Base-by-base conservation (phyloP, 1,140 invertebrate species). In the Drosophila setifemur region DNA sequence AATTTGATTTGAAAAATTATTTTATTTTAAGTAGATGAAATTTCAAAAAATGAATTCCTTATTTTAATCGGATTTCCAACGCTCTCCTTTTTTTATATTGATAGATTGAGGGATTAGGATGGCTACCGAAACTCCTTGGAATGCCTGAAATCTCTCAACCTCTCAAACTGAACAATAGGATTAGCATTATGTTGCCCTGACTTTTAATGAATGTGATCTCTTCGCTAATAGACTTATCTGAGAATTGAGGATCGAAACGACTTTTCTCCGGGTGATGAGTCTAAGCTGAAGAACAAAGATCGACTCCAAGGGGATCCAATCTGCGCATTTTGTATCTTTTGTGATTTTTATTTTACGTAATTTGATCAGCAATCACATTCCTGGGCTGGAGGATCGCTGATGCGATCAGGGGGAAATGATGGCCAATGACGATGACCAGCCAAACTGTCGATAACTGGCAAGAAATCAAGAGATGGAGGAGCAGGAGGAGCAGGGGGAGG, bases 331-430 rank as follows among this genome's bases (percentile, higher is more conserved):
- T 18, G 9, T 40, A 7, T 12, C 4, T 39, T 9, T 39, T 23
- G 3, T 25, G 31, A 3, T 2, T 8, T 18, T 9, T 12, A 28
- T 16, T 16, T n/a, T 9, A 33, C 12, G 57, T 49, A 28, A 63
- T 31, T 64, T 29, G 25, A 48, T 63, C 42, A 4, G 39, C 21
- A 35, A 61, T 47, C 39, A 4, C 31, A 60, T 58, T 61, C 55
- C 14, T 40, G 33, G 16, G 14, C 21, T 45, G 12, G 29, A n/a
- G 25, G 19, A 28, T 45, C 16, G 21, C 7, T 45, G 42, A 63
- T 12, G 55, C 8, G n/a, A 11, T 40, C 58, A 39, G 35, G 28
- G 16, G 11, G 44, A 18, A 11, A 19, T 9, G 43, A 44, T 28
- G 14, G 26, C 23, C 45, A 40, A 28, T 54, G 40, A 26, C 33